Conservation (phyloP, 2,797 vertebrate genomes). For the Neoniphon sammara region DNA sequence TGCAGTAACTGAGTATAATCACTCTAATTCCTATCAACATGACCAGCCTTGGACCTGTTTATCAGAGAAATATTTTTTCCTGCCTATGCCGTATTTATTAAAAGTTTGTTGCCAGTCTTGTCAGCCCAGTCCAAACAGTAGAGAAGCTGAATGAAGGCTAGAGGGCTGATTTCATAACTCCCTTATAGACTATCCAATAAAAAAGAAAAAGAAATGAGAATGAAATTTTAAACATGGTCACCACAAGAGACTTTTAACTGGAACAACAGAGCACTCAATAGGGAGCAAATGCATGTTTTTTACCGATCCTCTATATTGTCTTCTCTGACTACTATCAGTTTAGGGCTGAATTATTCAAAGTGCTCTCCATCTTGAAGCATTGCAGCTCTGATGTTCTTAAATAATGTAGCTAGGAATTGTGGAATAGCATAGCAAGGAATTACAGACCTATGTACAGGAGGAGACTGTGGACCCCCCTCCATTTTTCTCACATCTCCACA, state of each 20-base stretch:
- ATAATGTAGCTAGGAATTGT: conserved; percentile 38
- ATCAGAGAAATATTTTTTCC: conserved; percentile 17
- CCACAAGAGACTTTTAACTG: conserved; percentile 44
- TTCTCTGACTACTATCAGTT: conserved; percentile 8
- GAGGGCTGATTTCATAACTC: conserved; percentile 42
- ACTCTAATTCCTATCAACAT: conserved; percentile 8
- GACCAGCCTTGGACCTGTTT: background rate
- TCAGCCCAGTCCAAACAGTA: background rate
- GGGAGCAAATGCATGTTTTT: conserved; percentile 14
- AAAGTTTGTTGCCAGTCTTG: conserved; percentile 28
- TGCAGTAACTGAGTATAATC: background rate
- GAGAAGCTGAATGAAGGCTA: conserved; percentile 5
- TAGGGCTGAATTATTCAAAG: conserved; percentile 58
- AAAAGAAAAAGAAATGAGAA: conserved; percentile 25
- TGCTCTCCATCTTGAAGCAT: conserved; percentile 14
- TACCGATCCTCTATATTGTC: conserved; percentile 6
- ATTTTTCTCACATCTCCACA: no score
- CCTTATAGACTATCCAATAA: conserved; percentile 35
- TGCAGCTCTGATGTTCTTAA: conserved; percentile 13
- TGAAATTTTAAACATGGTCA: conserved; percentile 55
- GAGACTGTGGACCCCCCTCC: no score
- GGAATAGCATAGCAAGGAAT: no score
- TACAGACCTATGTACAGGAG: no score
- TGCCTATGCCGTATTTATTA: conserved; percentile 24
- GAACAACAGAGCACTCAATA: conserved; percentile 18